Base-by-base conservation (phyloP, 2,797 vertebrate genomes). In the Iguana delicatissima region DNA sequence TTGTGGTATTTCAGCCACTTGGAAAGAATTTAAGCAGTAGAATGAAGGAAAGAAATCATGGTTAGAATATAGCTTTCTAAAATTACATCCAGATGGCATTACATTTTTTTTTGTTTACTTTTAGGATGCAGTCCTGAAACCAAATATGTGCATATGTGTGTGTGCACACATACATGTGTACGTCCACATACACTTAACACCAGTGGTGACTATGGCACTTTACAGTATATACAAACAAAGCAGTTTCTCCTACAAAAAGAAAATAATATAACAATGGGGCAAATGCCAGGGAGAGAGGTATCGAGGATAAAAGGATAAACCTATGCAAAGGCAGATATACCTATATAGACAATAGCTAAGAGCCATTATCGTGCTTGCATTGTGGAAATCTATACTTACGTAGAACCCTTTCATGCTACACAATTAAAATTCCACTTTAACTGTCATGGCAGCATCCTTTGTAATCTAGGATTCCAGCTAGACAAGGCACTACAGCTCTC, bases 41-140 rank as follows among this genome's bases (percentile, higher is more conserved):
- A 80, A 80, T 52, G 62, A 80, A 18, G 74, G 67, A 13, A 6
- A 50, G 1, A 35, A 84, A 32, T 74, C 38, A 50, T 87, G 76
- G 62, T 38, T 81, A n/a, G n/a, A 69, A 80, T 22, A 87, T 8
- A 80, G 29, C 18, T 87, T 69, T 87, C 85, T 46, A 62, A 79
- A 79, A 59, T 46, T 77, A 8, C 4, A 79, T 64, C 38, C 35
- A 62, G 50, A 24, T 32, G n/a, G 77, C 22, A 72, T 5, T 81
- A 26, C 20, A 67, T 32, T 64, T 76, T 80, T 12, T 86, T 72
- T 46, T 46, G 38, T 32, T 74, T 35, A 73, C 16, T 46, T 73
- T 74, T 32, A 73, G 55, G 57, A 52, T 67, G 32, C 13, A 57
- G 67, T 67, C 46, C 42, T 67, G 16, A 77, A 67, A 55, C 26